A percentile compares a stretch with the other conserved stretches of the same genome.
These are phyloP conservation scores for Phyllostomus hastatus DNA, from an alignment of 2,113 vertebrate genomes.

Conservation along the genomic window DNA sequence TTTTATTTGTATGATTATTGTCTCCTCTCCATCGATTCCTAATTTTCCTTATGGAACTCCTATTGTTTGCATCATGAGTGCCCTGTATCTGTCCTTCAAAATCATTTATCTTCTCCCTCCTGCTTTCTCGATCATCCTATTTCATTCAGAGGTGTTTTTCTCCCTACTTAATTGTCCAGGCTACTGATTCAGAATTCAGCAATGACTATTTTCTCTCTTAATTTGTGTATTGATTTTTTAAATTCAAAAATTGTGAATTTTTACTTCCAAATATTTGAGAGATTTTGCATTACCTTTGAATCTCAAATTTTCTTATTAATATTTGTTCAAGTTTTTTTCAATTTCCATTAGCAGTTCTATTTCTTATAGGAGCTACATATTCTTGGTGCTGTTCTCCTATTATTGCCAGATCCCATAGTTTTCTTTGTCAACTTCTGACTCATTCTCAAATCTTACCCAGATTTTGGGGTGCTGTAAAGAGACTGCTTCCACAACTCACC, in stretches of 20 bases:
- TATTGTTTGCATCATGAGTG: neutral
- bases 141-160: neutral
- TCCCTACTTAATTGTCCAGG: neutral
- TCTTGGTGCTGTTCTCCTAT: neutral
- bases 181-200: neutral
- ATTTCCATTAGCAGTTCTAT: neutral
- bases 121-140: neutral
- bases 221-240: neutral
- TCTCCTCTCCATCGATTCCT: neutral
- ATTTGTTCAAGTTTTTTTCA: neutral
- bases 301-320: neutral
- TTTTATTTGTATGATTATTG: constrained; percentile 15
- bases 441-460: neutral
- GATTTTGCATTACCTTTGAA: neutral
- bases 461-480: neutral
- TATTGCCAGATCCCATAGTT: neutral
- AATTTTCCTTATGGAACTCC: neutral
- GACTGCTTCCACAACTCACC: neutral
- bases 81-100: neutral
- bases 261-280: constrained; percentile 17
- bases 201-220: neutral
- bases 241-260: neutral
- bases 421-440: neutral
- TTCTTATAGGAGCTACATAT: neutral
- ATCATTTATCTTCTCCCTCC: neutral